phyloP scores from a whole-genome alignment of 2,797 vertebrate species.

The Anguilla marmorata region DNA sequence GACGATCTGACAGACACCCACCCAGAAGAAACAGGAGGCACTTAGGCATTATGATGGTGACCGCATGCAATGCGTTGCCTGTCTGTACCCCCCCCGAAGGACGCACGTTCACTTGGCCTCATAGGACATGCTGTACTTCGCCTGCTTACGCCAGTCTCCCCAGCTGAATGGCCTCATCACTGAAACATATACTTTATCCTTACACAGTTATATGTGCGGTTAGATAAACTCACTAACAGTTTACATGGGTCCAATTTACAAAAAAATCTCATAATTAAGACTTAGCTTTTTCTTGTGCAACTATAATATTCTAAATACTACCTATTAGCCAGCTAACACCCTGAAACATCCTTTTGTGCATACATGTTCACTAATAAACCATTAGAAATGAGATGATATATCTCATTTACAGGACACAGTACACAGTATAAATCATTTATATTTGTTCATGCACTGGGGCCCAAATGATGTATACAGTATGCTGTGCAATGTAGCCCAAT shows the following conservation, averaged over 20 bases:
- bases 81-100: neutral
- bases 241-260: neutral
- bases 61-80: neutral
- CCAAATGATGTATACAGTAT: neutral
- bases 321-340: neutral
- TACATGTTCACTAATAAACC: neutral
- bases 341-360: neutral
- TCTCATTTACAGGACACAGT: neutral
- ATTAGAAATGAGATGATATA: neutral
- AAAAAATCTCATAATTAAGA: neutral
- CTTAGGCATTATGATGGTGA: neutral
- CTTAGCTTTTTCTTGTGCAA: neutral
- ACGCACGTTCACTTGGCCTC: neutral
- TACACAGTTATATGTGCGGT: neutral
- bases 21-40: neutral
- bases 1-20: conserved; percentile 2
- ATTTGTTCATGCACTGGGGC: neutral
- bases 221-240: neutral
- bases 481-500: neutral
- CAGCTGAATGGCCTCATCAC: neutral
- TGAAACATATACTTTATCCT: neutral
- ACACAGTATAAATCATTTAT: neutral
- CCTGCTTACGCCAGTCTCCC: neutral
- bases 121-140: neutral
- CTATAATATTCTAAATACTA: neutral